Evolutionary conservation across 1,140 invertebrate species (phyloP), one percentile per base, ranked within the genome.

Genomic region (Megathymus violae): DNA sequence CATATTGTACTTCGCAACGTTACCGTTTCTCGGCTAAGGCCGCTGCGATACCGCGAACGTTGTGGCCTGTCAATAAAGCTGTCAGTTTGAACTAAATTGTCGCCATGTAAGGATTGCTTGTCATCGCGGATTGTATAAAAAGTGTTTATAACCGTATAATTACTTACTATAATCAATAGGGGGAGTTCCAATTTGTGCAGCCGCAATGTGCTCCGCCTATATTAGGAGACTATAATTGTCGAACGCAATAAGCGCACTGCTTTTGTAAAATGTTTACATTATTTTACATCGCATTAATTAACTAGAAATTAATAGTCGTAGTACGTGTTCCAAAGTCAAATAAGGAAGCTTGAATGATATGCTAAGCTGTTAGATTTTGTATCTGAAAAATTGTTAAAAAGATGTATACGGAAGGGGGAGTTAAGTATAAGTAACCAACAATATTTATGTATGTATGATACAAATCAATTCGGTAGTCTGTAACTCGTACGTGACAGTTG

Each of bases 101-200:
- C 34, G 54, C 54, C 41, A 58, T 58, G 31, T 58, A 58, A 15
- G 54, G 44, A 14, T 46, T 46, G 31, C 31, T 58, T 58, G 44
- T 46, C 41, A 58, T 44, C 52, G 52, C 15, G 10, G 13, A 44
- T 58, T 14, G 54, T 34, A 58, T 19, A 58, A 58, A 58, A 58
- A 58, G 41, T 58, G 10, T 46, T 58, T 58, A 58, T 58, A 58
- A 58, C 54, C 22, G 54, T 58, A 44, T 58, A 58, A 58, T 58
- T 58, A 34, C 22, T 16, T 25, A 22, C 36, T 22, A 22, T 22
- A 10, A 52, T 27, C 48, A 34, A 11, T 38, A 52, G 16, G 7
- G n/a, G 17, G 17, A 25, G 34, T 19, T 58, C 54, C 14, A 15
- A 27, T 34, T 58, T 58, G 41, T 34, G 27, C 41, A 43, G 51